Percentiles rank a stretch among this genome's conserved stretches.
Evolutionary conservation across 2,888 invertebrate species (phyloP).

Genomic region (Drosophila atripex): DNA sequence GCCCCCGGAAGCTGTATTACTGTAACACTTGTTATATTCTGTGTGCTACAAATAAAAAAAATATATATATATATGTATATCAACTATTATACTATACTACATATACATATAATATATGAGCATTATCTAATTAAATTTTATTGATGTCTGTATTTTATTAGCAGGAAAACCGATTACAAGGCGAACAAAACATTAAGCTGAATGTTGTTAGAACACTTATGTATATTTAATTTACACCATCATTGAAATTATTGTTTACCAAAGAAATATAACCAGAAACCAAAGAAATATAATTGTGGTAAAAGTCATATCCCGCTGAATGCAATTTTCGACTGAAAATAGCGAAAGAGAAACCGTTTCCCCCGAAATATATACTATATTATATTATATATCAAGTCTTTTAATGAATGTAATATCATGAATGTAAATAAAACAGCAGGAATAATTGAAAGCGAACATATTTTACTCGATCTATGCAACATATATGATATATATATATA

Average conservation of each 20-base stretch:
- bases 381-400: conserved; percentile 27
- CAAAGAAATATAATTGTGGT: conserved; percentile 13
- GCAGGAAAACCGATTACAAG: conserved; percentile 33
- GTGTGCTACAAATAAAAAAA: conserved; percentile 58
- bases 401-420: conserved; percentile 49
- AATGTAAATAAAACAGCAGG: conserved; percentile 67
- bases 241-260: conserved; percentile 67
- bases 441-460: conserved; percentile 56
- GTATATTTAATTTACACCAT: conserved; percentile 81
- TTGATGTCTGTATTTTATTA: conserved; percentile 58
- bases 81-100: conserved; percentile 49
- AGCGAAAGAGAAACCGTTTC: conserved; percentile 37
- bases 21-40: conserved; percentile 73
- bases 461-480: conserved; percentile 63
- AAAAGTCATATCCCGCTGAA: conserved; percentile 30
- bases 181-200: conserved; percentile 32
- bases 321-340: conserved; percentile 53
- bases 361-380: conserved; percentile 31
- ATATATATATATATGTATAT: conserved; percentile 28
- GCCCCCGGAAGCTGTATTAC: conserved; percentile 74
- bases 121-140: conserved; percentile 60
- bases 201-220: conserved; percentile 49
- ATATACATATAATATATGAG: conserved; percentile 41
- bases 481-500: conserved; percentile 43
- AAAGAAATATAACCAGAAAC: conserved; percentile 6